These are phyloP conservation scores for Anthophora plumipes DNA, from an alignment of 2,888 invertebrate genomes.

Conservation along the genomic window DNA sequence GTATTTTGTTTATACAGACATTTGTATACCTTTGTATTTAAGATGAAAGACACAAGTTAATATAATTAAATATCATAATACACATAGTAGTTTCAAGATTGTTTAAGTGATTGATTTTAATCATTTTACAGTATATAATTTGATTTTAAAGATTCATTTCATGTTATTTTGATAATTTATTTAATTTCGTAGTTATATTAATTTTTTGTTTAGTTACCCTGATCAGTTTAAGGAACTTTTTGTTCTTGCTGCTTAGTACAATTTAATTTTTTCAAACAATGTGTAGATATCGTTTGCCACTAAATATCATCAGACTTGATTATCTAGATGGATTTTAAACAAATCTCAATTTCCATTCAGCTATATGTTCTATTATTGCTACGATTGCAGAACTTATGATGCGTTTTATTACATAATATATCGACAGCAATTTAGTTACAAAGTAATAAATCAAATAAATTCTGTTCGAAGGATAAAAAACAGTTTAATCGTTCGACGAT, in stretches of 20 bases:
- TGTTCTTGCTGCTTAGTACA: background rate
- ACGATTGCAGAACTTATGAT: background rate
- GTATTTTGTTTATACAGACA: constrained; percentile 53
- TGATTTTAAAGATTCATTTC: constrained; percentile 5
- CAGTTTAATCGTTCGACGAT: background rate
- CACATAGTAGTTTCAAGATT: constrained; percentile 33
- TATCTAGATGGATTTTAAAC: constrained; percentile 3
- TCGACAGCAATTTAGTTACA: constrained; percentile 13
- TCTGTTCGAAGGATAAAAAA: background rate
- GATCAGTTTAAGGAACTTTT: background rate
- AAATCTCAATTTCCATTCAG: background rate
- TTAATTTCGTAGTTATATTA: constrained; percentile 8
- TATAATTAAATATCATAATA: constrained; percentile 52
- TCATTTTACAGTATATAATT: constrained; percentile 19
- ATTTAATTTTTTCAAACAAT: constrained; percentile 6
- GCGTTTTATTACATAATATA: constrained; percentile 12
- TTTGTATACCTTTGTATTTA: constrained; percentile 61
- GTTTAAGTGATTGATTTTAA: constrained; percentile 19
- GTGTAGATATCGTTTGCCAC: background rate
- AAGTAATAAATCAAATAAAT: background rate
- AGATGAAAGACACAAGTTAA: constrained; percentile 57
- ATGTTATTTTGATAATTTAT: constrained; percentile 14
- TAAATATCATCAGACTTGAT: background rate
- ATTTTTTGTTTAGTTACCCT: background rate
- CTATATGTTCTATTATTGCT: constrained; percentile 5